Evolutionary conservation across 2,797 vertebrate genomes (phyloP).

Genomic region (Aldrovandia affinis): DNA sequence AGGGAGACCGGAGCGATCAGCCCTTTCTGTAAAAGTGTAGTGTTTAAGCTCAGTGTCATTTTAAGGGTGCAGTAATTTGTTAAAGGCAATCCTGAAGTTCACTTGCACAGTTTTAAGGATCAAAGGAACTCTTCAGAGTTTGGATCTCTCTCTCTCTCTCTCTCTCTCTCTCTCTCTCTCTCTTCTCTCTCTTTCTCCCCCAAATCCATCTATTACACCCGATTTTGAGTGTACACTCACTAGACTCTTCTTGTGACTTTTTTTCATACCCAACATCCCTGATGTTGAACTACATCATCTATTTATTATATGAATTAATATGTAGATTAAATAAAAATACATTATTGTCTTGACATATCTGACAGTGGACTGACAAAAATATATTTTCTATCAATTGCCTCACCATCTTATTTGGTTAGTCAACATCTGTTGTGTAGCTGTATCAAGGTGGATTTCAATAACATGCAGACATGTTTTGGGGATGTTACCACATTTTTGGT

Average conservation of each 20-base stretch:
- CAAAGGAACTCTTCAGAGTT: too few species aligned
- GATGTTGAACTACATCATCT: neutral
- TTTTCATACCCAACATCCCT: too few species aligned
- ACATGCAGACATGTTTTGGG: neutral
- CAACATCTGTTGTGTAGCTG: neutral
- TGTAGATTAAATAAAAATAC: too few species aligned
- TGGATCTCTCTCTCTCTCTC: too few species aligned
- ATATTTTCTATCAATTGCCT: too few species aligned
- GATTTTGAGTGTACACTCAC: neutral
- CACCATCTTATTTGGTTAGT: neutral
- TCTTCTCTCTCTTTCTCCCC: too few species aligned
- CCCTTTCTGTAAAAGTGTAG: constrained; percentile 38
- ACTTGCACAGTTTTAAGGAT: neutral
- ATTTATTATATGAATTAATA: neutral
- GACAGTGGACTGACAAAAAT: too few species aligned
- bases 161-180: too few species aligned
- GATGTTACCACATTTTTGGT: constrained; percentile 12
- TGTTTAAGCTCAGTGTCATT: neutral
- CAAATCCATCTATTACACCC: neutral
- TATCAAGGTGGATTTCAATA: neutral
- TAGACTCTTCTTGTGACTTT: neutral
- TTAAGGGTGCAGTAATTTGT: neutral
- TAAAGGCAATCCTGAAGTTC: neutral
- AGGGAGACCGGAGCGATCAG: constrained; percentile 57
- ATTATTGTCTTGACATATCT: too few species aligned